Percentiles rank a stretch among this genome's conserved stretches.
Evolutionary conservation across 2,797 vertebrate species (phyloP).

Genomic region (Crenichthys baileyi): DNA sequence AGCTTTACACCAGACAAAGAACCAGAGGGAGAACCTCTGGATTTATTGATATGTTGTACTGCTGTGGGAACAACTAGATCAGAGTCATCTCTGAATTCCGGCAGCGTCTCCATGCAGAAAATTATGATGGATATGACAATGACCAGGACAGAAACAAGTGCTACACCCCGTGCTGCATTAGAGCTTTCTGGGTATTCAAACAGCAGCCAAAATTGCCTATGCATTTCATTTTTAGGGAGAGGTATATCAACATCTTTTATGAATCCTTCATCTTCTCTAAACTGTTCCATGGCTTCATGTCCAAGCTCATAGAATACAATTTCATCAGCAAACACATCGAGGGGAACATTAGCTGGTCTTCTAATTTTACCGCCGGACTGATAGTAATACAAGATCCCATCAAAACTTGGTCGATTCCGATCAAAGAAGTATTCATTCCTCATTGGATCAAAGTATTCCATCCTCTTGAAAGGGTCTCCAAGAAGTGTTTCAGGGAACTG

Average conservation of each 20-base stretch:
- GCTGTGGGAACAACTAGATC: conserved; percentile 73
- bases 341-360: conserved; percentile 92
- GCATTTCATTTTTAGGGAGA: conserved; percentile 88
- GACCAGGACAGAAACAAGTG: conserved; percentile 92
- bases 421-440: conserved; percentile 98
- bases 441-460: conserved; percentile 96
- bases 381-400: conserved; percentile 97
- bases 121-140: conserved; percentile 97
- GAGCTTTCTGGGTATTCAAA: conserved; percentile 98
- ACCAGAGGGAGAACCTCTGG: conserved; percentile 64
- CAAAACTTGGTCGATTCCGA: conserved; percentile 95
- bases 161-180: conserved; percentile 91
- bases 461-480: conserved; percentile 90
- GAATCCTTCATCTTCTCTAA: conserved; percentile 96
- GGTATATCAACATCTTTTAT: conserved; percentile 92
- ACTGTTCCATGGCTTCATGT: conserved; percentile 92
- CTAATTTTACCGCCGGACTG: conserved; percentile 96
- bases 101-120: conserved; percentile 97
- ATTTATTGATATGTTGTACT: conserved; percentile 67
- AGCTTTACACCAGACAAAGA: conserved; percentile 45
- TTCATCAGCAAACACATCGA: conserved; percentile 95
- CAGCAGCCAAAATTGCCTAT: conserved; percentile 95
- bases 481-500: conserved; percentile 95
- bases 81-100: conserved; percentile 92
- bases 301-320: conserved; percentile 95